Conservation (phyloP, 2,797 vertebrate species). For the Tarsius wallacei region DNA sequence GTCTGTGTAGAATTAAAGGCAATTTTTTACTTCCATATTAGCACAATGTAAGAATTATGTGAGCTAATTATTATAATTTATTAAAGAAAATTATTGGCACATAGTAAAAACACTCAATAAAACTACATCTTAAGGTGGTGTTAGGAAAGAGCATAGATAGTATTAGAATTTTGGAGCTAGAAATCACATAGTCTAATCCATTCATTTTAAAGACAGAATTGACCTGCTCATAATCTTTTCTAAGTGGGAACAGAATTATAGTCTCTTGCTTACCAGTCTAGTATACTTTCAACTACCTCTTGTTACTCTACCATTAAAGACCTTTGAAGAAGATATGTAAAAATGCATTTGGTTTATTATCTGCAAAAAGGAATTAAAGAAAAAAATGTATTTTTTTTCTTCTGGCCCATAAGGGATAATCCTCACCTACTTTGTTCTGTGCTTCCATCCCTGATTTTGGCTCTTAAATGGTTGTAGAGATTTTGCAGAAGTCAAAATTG, state of each 20-base stretch:
- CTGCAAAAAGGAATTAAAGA: too few species aligned
- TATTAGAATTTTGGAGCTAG: background rate
- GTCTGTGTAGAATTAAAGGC: background rate
- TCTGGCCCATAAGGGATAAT: background rate
- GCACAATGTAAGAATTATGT: background rate
- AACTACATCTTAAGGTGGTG: background rate
- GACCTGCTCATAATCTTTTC: background rate
- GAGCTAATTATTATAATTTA: background rate
- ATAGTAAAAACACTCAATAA: background rate
- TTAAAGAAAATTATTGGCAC: background rate
- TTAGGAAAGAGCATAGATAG: background rate
- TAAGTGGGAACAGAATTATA: background rate
- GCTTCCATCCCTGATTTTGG: slow-evolving; percentile 7
- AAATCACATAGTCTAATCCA: background rate
- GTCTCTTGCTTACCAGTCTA: background rate
- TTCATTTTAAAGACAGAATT: background rate
- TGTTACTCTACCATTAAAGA: background rate
- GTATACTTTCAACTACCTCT: background rate
- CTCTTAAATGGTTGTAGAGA: background rate
- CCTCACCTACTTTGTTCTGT: background rate
- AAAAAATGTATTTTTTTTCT: background rate
- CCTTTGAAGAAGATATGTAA: background rate
- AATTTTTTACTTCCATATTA: background rate
- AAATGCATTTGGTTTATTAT: background rate
- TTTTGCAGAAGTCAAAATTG: background rate